Conservation (phyloP, 2,113 vertebrate species). For the Oryzias celebensis region DNA sequence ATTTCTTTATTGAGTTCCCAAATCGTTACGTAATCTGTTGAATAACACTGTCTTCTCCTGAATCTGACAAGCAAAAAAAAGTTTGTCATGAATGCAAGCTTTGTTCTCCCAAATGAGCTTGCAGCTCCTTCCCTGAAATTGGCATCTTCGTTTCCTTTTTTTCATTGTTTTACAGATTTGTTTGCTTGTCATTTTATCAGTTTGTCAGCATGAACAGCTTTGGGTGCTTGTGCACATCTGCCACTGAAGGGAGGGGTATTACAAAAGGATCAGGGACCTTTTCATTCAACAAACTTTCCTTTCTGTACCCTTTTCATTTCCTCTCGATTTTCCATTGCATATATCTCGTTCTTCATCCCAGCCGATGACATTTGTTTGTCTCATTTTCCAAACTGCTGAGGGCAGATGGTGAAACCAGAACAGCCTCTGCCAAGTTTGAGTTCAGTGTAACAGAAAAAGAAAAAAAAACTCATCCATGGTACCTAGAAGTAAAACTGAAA, state of each 20-base stretch:
- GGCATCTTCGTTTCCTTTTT: slow-evolving; percentile 27
- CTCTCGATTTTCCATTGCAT: slow-evolving; percentile 41
- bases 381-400: slow-evolving; percentile 35
- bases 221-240: slow-evolving; percentile 37
- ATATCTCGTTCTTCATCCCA: slow-evolving; percentile 40
- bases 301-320: slow-evolving; percentile 40
- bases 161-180: slow-evolving; percentile 25
- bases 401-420: slow-evolving; percentile 42
- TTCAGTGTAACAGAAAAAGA: slow-evolving; percentile 12
- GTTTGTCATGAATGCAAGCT: slow-evolving; percentile 25
- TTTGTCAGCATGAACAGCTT: neutral
- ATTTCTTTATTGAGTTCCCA: slow-evolving; percentile 24
- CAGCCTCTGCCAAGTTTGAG: slow-evolving; percentile 31
- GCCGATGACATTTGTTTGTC: slow-evolving; percentile 37
- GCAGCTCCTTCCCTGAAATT: slow-evolving; percentile 6
- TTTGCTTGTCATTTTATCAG: slow-evolving; percentile 34
- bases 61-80: slow-evolving; percentile 32
- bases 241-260: slow-evolving; percentile 28
- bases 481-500: neutral
- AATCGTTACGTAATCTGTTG: slow-evolving; percentile 18
- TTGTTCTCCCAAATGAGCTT: slow-evolving; percentile 29
- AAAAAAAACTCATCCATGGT: slow-evolving; percentile 6
- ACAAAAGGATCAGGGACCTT: slow-evolving; percentile 40
- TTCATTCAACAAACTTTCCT: slow-evolving; percentile 35
- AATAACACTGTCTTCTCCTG: slow-evolving; percentile 25